Percentiles rank a stretch among this genome's conserved stretches.
These are phyloP conservation scores for Columba livia DNA, from an alignment of 2,113 vertebrate genomes.

Conservation along the genomic window DNA sequence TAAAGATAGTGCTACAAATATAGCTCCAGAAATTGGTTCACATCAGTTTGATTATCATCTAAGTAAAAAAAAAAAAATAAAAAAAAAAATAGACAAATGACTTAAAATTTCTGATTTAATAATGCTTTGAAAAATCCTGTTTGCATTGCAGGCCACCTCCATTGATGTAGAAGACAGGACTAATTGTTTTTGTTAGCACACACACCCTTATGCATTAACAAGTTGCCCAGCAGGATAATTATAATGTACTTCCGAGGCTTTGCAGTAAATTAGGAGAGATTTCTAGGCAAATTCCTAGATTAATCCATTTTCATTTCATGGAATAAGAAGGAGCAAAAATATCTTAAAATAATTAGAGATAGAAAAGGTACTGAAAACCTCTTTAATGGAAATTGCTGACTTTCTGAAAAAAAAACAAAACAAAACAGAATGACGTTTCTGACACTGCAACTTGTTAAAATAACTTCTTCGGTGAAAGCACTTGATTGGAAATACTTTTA, in stretches of 20 bases:
- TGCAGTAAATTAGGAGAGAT: background rate
- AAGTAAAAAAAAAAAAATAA: background rate
- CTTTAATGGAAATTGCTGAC: too few species aligned
- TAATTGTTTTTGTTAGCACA: background rate
- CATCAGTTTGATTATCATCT: conserved; percentile 41
- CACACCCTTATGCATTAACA: background rate
- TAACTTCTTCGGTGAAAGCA: background rate
- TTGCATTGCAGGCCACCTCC: background rate
- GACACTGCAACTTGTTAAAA: background rate
- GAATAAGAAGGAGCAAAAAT: background rate
- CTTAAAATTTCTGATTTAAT: background rate
- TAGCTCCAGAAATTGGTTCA: conserved; percentile 40
- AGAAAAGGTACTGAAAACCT: too few species aligned
- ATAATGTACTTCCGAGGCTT: background rate
- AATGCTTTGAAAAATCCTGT: background rate
- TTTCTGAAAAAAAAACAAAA: background rate
- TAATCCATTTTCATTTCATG: background rate
- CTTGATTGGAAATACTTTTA: background rate
- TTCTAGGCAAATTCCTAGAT: background rate
- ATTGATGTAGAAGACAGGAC: background rate
- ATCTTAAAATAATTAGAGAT: background rate
- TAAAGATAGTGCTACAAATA: conserved; percentile 55
- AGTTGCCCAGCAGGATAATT: background rate
- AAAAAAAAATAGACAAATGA: background rate
- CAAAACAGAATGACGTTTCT: background rate